Percentiles rank a stretch among this genome's conserved stretches.
Evolutionary conservation across 2,797 vertebrate species (phyloP).

Genomic region (Nannoperca obscura): DNA sequence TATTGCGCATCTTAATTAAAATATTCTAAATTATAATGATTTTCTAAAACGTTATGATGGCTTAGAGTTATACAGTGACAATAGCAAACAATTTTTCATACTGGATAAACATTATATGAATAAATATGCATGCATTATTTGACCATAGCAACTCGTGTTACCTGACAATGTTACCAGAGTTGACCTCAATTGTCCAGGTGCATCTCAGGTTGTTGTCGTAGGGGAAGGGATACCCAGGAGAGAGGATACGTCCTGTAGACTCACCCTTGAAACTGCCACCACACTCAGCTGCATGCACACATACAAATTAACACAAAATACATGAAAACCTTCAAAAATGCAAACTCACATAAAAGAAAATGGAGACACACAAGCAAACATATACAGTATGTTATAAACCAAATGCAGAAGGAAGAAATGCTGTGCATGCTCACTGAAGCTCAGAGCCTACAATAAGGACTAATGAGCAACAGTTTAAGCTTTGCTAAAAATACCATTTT

Average conservation of each 20-base stretch:
- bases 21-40: not conserved
- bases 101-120: not conserved
- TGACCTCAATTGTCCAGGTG: conserved; percentile 95
- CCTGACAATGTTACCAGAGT: conserved; percentile 97
- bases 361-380: conserved; percentile 4
- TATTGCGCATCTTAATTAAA: conserved; percentile 1
- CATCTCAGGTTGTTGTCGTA: conserved; percentile 98
- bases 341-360: conserved; percentile 5
- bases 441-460: conserved; percentile 26
- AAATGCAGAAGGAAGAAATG: conserved; percentile 16
- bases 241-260: conserved; percentile 95
- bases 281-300: conserved; percentile 90
- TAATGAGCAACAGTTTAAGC: conserved; percentile 43
- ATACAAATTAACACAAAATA: conserved; percentile 36
- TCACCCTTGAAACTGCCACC: conserved; percentile 95
- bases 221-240: conserved; percentile 97
- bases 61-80: not conserved
- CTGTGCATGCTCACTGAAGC: conserved; percentile 19
- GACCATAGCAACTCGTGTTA: conserved; percentile 65
- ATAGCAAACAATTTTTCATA: not conserved
- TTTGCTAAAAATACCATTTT: conserved; percentile 35
- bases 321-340: not conserved
- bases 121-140: conserved; percentile 1
- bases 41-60: not conserved
- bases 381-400: not conserved